Evolutionary conservation across 2,888 invertebrate species (phyloP).

Genomic region (Bugula neritina): DNA sequence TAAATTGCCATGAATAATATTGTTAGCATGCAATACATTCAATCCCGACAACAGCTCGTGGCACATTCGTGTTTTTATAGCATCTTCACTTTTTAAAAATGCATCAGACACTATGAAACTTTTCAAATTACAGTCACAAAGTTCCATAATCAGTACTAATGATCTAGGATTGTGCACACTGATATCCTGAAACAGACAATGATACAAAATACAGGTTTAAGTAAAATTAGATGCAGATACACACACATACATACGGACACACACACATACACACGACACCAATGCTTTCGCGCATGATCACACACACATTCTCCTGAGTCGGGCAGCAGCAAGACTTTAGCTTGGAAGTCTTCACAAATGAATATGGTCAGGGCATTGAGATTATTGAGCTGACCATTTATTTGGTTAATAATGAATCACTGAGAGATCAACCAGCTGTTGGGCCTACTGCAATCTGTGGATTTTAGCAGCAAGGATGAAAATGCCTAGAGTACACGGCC

Average conservation of each 20-base stretch:
- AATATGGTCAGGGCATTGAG: too few relatives aligned
- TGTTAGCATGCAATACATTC: constrained; percentile 18
- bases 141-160: constrained; percentile 14
- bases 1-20: constrained; percentile 15
- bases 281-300: background rate
- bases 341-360: too few relatives aligned
- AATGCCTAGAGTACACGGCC: too few relatives aligned
- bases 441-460: too few relatives aligned
- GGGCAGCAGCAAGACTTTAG: too few relatives aligned
- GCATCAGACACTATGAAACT: constrained; percentile 22
- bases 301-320: too few relatives aligned
- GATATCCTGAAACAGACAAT: constrained; percentile 1
- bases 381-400: too few relatives aligned
- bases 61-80: constrained; percentile 10
- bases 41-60: background rate
- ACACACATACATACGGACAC: too few relatives aligned
- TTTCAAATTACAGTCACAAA: constrained; percentile 21
- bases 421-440: too few relatives aligned
- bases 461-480: too few relatives aligned
- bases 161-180: background rate
- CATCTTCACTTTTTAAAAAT: background rate
- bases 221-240: background rate
- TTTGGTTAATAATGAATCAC: too few relatives aligned
- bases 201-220: background rate
- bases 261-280: background rate